These are phyloP conservation scores for Diaprepes abbreviatus DNA, from an alignment of 2,888 invertebrate species.

Conservation along the genomic window DNA sequence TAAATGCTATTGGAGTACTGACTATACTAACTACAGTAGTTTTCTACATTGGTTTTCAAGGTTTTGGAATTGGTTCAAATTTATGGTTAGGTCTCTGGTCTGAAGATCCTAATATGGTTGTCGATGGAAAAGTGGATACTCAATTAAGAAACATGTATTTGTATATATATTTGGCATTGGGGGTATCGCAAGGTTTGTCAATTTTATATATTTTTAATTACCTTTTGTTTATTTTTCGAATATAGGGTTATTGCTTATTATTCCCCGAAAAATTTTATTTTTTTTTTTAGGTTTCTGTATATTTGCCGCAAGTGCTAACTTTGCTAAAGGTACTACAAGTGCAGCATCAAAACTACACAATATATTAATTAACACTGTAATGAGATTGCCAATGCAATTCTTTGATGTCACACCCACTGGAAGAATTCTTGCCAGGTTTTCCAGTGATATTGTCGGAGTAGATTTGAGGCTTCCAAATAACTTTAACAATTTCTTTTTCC, in stretches of 20 bases:
- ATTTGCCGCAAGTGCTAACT: constrained; percentile 13
- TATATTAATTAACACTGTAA: constrained; percentile 72
- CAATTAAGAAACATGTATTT: constrained; percentile 80
- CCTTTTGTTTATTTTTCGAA: background rate
- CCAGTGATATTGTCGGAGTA: constrained; percentile 81
- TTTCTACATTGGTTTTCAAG: constrained; percentile 82
- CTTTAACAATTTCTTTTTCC: constrained; percentile 38
- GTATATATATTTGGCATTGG: constrained; percentile 87
- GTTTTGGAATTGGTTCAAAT: constrained; percentile 87
- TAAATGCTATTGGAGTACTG: constrained; percentile 82
- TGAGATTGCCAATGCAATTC: constrained; percentile 79
- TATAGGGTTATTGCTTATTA: no score
- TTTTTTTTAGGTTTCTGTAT: constrained; percentile 29
- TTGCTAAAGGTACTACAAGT: constrained; percentile 64
- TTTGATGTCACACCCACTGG: constrained; percentile 85
- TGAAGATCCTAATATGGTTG: constrained; percentile 69
- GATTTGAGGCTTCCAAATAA: constrained; percentile 72
- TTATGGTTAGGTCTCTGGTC: constrained; percentile 85
- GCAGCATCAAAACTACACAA: constrained; percentile 76
- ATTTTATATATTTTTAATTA: no score
- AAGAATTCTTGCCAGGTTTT: constrained; percentile 80
- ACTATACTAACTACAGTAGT: constrained; percentile 78
- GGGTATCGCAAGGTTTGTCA: constrained; percentile 84
- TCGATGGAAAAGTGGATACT: constrained; percentile 72
- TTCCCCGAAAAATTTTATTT: no score